Evolutionary conservation across 2,113 vertebrate species (phyloP), one percentile per base, ranked within the genome.

Genomic region (Pungitius pungitius): DNA sequence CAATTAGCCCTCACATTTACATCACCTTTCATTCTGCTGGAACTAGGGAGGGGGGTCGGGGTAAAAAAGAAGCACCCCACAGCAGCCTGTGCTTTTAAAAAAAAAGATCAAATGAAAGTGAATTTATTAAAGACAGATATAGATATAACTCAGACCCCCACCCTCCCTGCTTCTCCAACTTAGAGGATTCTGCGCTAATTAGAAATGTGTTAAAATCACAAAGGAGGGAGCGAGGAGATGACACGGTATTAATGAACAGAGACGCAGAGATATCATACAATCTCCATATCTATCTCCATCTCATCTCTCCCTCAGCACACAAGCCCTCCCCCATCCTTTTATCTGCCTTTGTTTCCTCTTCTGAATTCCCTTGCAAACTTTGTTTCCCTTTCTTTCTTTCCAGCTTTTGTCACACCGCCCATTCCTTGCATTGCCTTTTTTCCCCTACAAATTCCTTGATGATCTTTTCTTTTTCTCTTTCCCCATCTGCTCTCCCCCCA

Each of bases 171-270:
- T 27, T 65, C 62, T 71, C 73, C 78, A 91, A 89, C 84, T 85
- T 81, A 70, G 69, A 82, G 70, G 89, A 92, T 89, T 89, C 77
- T 81, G 74, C 81, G 85, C 91, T 92, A 93, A 94, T 94, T 93
- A 93, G 85, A 92, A 92, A 88, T 91, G 87, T 91, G 90, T 92
- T 92, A 87, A 92, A 93, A 92, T 91, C 91, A 93, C 91, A 87
- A 91, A 93, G 91, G 87, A 90, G 77, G 78, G 83, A 84, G 83
- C 78, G 73, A 72, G 79, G 83, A 90, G 91, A 93, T 90, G 90
- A 89, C 88, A 87, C 82, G 75, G 88, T 91, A 92, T 92, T 93
- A 93, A 94, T 93, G 93, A 93, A 91, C 88, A 91, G 88, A 93
- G 92, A 90, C 82, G 89, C 76, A 73, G 82, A 85, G 88, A 91